Evolutionary conservation across 35 echinoderm and acorn worm genomes (phyloP).

Genomic region (Antedon bifida): DNA sequence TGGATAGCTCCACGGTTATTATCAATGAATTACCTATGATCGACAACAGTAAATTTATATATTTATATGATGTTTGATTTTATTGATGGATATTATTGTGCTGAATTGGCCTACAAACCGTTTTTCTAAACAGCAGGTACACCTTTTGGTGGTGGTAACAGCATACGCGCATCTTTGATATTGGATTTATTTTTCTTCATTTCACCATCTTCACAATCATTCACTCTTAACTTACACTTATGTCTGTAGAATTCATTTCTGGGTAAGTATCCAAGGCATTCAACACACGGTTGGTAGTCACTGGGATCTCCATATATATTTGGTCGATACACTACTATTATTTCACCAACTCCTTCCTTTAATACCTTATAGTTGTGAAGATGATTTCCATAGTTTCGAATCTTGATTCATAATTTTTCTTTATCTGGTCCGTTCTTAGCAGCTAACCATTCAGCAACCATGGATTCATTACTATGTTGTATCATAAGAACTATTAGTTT

Average conservation of each 20-base stretch:
- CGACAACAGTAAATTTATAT: too few species aligned
- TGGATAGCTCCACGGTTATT: too few species aligned
- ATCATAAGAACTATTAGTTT: slow-evolving; percentile 27
- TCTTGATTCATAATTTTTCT: slow-evolving; percentile 27
- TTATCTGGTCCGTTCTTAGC: slow-evolving; percentile 23
- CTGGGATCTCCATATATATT: not conserved
- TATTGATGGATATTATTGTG: too few species aligned
- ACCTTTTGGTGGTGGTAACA: slow-evolving; percentile 30
- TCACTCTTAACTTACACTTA: slow-evolving; percentile 23
- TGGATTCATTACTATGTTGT: slow-evolving; percentile 14
- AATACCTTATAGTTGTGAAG: slow-evolving; percentile 40
- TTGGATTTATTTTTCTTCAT: not conserved
- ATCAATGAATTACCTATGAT: too few species aligned
- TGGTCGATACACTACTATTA: slow-evolving; percentile 43
- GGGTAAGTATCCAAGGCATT: slow-evolving; percentile 45
- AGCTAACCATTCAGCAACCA: slow-evolving; percentile 32
- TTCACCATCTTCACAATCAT: slow-evolving; percentile 3
- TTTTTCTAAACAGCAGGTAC: not conserved
- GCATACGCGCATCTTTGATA: slow-evolving; percentile 5
- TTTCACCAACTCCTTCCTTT: slow-evolving; percentile 20
- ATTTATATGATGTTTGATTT: too few species aligned
- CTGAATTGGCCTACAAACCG: too few species aligned
- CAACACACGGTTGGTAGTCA: slow-evolving; percentile 37
- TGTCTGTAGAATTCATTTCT: slow-evolving; percentile 37
- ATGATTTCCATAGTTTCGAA: slow-evolving; percentile 41